Evolutionary conservation across 1,140 invertebrate species (phyloP).

Genomic region (Elymnias hypermnestra): DNA sequence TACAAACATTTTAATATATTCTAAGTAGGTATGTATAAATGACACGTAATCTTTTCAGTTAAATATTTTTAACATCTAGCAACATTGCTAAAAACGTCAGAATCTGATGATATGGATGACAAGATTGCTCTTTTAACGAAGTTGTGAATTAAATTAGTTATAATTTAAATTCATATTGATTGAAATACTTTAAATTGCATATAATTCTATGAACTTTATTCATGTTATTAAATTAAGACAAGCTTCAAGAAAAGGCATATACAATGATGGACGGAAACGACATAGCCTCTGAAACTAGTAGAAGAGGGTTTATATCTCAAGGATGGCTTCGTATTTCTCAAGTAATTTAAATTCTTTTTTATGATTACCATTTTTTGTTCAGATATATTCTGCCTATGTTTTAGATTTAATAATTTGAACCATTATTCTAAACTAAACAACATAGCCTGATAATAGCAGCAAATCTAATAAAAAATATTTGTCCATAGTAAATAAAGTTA

Average conservation of each 20-base stretch:
- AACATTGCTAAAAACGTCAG: constrained; percentile 8
- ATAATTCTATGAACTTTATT: background rate
- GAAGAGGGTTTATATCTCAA: constrained; percentile 76
- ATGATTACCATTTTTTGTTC: no score
- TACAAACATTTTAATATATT: no score
- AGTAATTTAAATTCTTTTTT: constrained; percentile 40
- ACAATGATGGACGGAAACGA: constrained; percentile 78
- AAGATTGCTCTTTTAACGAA: background rate
- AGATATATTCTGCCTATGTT: no score
- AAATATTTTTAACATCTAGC: constrained; percentile 1
- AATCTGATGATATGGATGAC: constrained; percentile 6
- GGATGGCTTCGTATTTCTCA: constrained; percentile 77
- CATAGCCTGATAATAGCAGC: no score
- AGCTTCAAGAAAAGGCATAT: constrained; percentile 17
- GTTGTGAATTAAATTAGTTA: background rate
- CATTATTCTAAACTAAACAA: no score
- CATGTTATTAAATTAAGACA: constrained; percentile 6
- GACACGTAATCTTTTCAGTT: background rate
- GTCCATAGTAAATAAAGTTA: no score
- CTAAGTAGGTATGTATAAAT: no score
- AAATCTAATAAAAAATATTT: no score
- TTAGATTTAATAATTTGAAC: no score
- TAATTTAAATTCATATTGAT: background rate
- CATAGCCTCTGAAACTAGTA: constrained; percentile 61
- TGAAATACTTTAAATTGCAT: background rate